Percentiles rank a stretch among this genome's conserved stretches.
Evolutionary conservation across 2,797 vertebrate genomes (phyloP).

Genomic region (Podarcis siculus): DNA sequence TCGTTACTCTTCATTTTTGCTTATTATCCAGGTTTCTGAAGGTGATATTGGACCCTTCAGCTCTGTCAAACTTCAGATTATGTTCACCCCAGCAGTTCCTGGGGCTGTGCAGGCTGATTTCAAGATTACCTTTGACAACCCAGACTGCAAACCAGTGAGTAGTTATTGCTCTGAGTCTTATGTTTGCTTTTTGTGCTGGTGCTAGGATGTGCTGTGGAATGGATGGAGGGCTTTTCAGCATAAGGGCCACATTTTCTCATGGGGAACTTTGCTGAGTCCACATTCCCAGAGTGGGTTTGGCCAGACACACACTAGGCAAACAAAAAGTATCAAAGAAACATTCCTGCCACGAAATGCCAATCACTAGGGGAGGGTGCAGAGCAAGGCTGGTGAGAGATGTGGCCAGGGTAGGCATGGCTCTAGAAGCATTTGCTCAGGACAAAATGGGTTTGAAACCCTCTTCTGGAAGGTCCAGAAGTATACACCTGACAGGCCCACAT

Average conservation of each 20-base stretch:
- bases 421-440: conserved; percentile 14
- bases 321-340: too few relatives aligned
- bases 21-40: conserved; percentile 76
- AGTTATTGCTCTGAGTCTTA: neutral
- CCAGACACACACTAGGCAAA: too few relatives aligned
- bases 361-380: too few relatives aligned
- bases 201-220: conserved; percentile 10
- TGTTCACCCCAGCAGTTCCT: conserved; percentile 85
- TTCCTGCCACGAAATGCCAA: too few relatives aligned
- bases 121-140: conserved; percentile 83
- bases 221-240: neutral
- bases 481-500: neutral
- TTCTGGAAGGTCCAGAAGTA: neutral
- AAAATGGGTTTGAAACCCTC: conserved; percentile 4
- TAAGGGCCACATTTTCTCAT: neutral
- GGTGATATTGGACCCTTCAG: conserved; percentile 86
- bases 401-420: neutral
- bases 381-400: too few relatives aligned
- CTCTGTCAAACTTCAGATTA: conserved; percentile 83
- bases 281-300: too few relatives aligned
- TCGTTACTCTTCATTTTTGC: neutral
- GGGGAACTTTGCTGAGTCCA: too few relatives aligned
- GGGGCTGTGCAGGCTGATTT: conserved; percentile 80
- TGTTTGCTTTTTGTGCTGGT: neutral
- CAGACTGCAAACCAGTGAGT: conserved; percentile 83